A percentile compares a stretch with the other conserved stretches of the same genome.
phyloP scores from a whole-genome alignment of 2,888 invertebrate species.

The Thalpophila matura region DNA sequence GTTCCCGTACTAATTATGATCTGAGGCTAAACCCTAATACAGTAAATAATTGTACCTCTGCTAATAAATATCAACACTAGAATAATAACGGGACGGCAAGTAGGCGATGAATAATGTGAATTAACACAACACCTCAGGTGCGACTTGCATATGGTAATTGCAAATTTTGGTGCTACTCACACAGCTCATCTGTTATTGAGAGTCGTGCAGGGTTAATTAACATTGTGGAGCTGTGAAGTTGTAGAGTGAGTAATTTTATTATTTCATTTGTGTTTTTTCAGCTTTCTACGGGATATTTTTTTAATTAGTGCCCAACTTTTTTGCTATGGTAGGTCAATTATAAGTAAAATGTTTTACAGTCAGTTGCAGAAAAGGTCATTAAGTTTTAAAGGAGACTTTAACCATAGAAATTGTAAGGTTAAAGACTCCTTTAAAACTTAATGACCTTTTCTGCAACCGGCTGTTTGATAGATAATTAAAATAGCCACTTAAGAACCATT shows the following conservation, averaged over 20 bases:
- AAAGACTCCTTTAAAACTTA: too few relatives aligned
- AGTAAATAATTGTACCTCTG: background rate
- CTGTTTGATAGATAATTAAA: too few relatives aligned
- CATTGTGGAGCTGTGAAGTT: constrained; percentile 17
- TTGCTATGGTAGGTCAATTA: too few relatives aligned
- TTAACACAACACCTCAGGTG: constrained; percentile 15
- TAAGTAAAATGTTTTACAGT: too few relatives aligned
- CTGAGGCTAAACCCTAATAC: too few relatives aligned
- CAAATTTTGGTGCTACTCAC: constrained; percentile 31
- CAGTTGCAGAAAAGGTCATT: too few relatives aligned
- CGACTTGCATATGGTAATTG: constrained; percentile 26
- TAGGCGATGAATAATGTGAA: background rate
- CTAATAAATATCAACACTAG: background rate
- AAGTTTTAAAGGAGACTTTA: too few relatives aligned
- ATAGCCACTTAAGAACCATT: too few relatives aligned
- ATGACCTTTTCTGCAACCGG: too few relatives aligned
- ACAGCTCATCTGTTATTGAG: constrained; percentile 48
- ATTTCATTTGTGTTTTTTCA: background rate
- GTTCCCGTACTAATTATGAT: too few relatives aligned
- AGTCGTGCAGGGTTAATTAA: constrained; percentile 47
- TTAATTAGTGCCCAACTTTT: too few relatives aligned
- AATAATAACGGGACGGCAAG: background rate
- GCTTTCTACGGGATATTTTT: background rate
- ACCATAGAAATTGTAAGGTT: too few relatives aligned
- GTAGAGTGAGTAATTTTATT: constrained; percentile 4